Percentiles rank a stretch among this genome's conserved stretches.
Conservation (phyloP, 2,113 vertebrate genomes). For the Chaetorhynchus papuensis region DNA sequence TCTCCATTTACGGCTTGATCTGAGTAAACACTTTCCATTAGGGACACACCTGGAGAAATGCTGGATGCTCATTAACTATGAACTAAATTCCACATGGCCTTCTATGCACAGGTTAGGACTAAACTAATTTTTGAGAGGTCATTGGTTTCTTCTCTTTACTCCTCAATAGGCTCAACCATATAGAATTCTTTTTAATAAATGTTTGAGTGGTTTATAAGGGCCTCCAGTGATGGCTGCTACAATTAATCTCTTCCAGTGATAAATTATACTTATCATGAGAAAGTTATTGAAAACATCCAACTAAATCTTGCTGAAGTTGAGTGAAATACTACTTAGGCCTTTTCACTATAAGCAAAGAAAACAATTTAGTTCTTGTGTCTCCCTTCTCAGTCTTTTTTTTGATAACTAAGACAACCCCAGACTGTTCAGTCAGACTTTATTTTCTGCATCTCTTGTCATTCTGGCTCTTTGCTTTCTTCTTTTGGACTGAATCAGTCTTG, state of each 20-base stretch:
- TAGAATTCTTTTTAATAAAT: background rate
- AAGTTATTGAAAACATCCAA: background rate
- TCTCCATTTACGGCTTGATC: background rate
- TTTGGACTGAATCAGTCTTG: background rate
- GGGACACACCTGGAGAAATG: background rate
- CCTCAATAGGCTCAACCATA: background rate
- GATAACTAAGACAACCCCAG: background rate
- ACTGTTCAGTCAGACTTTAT: background rate
- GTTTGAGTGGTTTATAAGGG: background rate
- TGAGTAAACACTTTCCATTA: background rate
- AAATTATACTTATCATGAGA: background rate
- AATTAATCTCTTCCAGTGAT: background rate
- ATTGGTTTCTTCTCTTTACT: background rate
- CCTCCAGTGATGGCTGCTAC: background rate
- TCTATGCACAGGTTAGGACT: background rate
- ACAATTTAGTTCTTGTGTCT: background rate
- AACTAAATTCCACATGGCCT: background rate
- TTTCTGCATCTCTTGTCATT: background rate
- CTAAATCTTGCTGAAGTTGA: background rate
- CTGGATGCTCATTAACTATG: background rate
- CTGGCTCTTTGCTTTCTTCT: background rate
- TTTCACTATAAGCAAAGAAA: background rate
- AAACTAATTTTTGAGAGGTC: background rate
- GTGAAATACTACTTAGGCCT: background rate
- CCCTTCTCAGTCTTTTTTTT: background rate